Evolutionary conservation across 2,797 vertebrate genomes (phyloP), one percentile per base, ranked within the genome.

Genomic region (Melanotaenia nigrans): DNA sequence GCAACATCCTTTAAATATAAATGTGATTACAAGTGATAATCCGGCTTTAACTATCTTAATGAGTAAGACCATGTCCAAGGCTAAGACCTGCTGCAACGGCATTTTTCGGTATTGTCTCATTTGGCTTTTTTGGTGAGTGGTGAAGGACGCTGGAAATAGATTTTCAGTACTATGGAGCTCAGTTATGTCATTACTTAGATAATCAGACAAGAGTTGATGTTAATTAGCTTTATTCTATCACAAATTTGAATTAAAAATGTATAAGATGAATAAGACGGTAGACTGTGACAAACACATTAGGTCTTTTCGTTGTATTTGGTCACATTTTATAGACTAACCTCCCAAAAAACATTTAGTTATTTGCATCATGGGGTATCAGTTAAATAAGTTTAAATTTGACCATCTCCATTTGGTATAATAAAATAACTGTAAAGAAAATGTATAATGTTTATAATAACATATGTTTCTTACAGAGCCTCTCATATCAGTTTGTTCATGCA

Each of bases 401-500:
- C 24, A 36, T n/a, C 60, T 65, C n/a, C 36, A 22, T 60, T 59
- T 61, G 47, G 16, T 22, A 25, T 8, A 49, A 20, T 13, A 72
- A 68, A 16, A 53, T 10, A 73, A 58, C 42, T 54, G 6, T n/a
- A 61, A 61, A 77, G 53, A 14, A 6, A 59, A 73, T 22, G 0
- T 18, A 49, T 53, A 78, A 72, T 75, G 16, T 33, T 61, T 51
- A 60, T 38, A 5, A n/a, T 54, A 47, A 61, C 6, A 22, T 53
- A 7, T 32, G n/a, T 71, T 3, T 75, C 28, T 28, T 54, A 61
- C n/a, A 54, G 49, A 35, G 12, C 38, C 45, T 11, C 36, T 81
- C 3, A 47, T 1, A 59, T n/a, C 22, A 51, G 45, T 73, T 78
- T 79, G 65, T 75, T 85, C 65, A 9, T 59, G 61, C 40, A 64